Base-by-base conservation (phyloP, 2,888 invertebrate species). In the Anticlea derivata region DNA sequence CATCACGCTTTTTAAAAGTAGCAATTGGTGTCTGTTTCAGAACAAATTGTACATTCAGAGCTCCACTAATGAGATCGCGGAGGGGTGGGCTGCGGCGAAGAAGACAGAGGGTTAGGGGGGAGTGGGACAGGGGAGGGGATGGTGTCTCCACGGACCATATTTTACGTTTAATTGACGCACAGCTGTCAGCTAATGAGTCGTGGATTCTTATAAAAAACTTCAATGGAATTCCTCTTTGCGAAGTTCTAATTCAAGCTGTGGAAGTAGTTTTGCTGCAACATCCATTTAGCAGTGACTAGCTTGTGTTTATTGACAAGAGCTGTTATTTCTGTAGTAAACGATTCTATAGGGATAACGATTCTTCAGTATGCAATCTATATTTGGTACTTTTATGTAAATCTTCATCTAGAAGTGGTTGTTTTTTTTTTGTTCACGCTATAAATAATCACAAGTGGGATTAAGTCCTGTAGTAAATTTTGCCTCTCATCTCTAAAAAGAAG, bases 81-180 rank as follows among this genome's bases (percentile, higher is more conserved):
- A 67, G 72, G 75, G 70, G 68, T 69, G 60, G 52, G 64, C 64
- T 59, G 64, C 61, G 63, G 65, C 59, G 60, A 60, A 67, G 67
- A 67, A 63, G 54, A 57, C 50, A 5, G 13, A 41, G 62, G 62
- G 55, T 58, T n/a, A n/a, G n/a, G 41, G 24, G 5, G 43, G 33
- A 1, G 58, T 35, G 58, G 29, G 39, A 45, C 50, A 22, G 44
- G 68, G 61, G 48, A 60, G 48, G 64, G 68, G 59, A 61, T 58
- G 70, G 65, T 75, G 78, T 80, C 80, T 79, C 80, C 74, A 64
- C 75, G 78, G 83, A 80, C 86, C 80, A 86, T 89, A 88, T 87
- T 88, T 88, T 83, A 86, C 80, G 82, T 85, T 86, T 88, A 88
- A 88, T 87, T 88, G 88, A 87, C 85, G 84, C 86, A 75, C 84